A percentile compares a stretch with the other conserved stretches of the same genome.
These are phyloP conservation scores for Coreoperca whiteheadi DNA, from an alignment of 2,113 vertebrate species.

Conservation along the genomic window DNA sequence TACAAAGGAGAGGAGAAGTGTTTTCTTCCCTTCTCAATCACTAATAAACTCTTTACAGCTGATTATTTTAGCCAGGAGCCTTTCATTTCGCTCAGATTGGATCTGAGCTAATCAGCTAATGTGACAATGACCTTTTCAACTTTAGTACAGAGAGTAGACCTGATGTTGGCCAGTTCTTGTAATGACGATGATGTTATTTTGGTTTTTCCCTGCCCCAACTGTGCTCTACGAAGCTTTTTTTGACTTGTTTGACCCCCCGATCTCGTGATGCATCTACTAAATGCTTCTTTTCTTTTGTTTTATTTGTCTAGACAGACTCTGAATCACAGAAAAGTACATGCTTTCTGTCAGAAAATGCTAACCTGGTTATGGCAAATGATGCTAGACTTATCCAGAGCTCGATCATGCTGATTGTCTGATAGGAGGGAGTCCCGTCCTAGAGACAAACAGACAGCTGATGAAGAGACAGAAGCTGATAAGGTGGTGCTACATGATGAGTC, in stretches of 20 bases:
- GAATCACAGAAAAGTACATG: conserved; percentile 43
- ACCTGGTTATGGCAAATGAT: not conserved
- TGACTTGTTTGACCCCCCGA: not conserved
- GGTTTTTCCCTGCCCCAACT: not conserved
- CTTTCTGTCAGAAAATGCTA: not conserved
- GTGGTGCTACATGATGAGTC: conserved; percentile 47
- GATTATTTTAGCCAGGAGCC: not conserved
- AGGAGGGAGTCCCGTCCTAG: conserved; percentile 13
- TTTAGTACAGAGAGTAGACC: not conserved
- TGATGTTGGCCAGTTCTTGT: conserved; percentile 6
- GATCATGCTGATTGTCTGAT: conserved; percentile 43
- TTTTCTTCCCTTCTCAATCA: conserved; percentile 74
- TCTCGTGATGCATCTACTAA: not conserved
- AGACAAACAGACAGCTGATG: conserved; percentile 54
- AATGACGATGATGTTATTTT: not conserved
- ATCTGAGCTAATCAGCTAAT: conserved; percentile 39
- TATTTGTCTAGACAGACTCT: conserved; percentile 48
- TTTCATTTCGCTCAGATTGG: conserved; percentile 40
- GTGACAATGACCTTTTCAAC: conserved; percentile 50
- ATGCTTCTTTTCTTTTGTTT: not conserved
- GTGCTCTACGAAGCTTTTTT: not conserved
- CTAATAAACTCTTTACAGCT: conserved; percentile 19
- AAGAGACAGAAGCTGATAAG: conserved; percentile 62
- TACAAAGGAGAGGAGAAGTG: conserved; percentile 49
- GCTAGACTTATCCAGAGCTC: not conserved